These are phyloP conservation scores for Drepanosiphum platanoidis DNA, from an alignment of 2,888 invertebrate species.

Conservation along the genomic window DNA sequence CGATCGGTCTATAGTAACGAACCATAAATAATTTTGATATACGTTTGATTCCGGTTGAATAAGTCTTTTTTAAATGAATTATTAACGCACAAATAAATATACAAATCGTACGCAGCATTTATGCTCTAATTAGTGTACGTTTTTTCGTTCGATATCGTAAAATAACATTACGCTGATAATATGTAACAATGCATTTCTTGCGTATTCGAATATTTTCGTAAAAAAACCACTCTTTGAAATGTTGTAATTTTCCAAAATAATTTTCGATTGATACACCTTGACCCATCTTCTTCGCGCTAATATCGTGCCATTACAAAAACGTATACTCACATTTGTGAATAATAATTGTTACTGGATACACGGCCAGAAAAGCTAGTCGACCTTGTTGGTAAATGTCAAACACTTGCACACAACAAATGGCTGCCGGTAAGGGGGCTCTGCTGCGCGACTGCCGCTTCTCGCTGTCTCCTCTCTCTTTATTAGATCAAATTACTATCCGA, in stretches of 20 bases:
- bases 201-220: conserved; percentile 6
- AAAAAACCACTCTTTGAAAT: background rate
- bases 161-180: background rate
- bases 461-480: background rate
- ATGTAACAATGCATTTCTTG: background rate
- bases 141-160: background rate
- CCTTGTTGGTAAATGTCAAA: conserved; percentile 47
- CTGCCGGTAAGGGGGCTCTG: background rate
- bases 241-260: background rate
- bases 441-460: background rate
- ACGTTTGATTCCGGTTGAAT: background rate
- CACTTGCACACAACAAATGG: background rate
- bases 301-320: conserved; percentile 10
- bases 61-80: background rate
- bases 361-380: background rate
- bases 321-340: conserved; percentile 9
- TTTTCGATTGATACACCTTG: conserved; percentile 36
- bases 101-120: background rate
- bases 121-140: background rate
- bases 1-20: no score
- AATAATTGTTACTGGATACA: conserved; percentile 35
- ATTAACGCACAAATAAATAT: background rate
- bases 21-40: no score
- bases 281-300: conserved; percentile 46
- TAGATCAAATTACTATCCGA: background rate